These are phyloP conservation scores for Drosophila atripex DNA, from an alignment of 2,888 invertebrate species.

Conservation along the genomic window DNA sequence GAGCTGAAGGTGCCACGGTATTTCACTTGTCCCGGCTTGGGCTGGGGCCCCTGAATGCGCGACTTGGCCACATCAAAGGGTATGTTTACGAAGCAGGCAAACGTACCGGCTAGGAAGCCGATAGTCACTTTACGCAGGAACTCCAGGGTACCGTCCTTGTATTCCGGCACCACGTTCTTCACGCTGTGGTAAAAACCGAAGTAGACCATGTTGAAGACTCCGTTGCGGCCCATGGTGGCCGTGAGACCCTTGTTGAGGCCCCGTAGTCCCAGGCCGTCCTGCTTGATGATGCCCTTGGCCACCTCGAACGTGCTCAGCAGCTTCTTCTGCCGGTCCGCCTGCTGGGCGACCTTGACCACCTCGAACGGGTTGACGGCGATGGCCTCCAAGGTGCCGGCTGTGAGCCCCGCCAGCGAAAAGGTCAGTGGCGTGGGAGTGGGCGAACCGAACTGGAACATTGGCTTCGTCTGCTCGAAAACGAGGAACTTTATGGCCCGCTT, in stretches of 20 bases:
- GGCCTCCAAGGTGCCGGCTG: slow-evolving; percentile 96
- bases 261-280: slow-evolving; percentile 90
- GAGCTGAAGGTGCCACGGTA: slow-evolving; percentile 91
- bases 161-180: slow-evolving; percentile 89
- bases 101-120: slow-evolving; percentile 93
- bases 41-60: slow-evolving; percentile 96
- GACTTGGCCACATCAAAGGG: slow-evolving; percentile 98
- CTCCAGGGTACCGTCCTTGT: slow-evolving; percentile 88
- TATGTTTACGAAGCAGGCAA: slow-evolving; percentile 95
- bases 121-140: slow-evolving; percentile 91
- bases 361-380: slow-evolving; percentile 97
- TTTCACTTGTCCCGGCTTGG: slow-evolving; percentile 88
- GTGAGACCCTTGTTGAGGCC: slow-evolving; percentile 95
- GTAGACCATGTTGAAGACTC: slow-evolving; percentile 96
- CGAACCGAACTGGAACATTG: slow-evolving; percentile 91
- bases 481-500: slow-evolving; percentile 97
- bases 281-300: slow-evolving; percentile 90
- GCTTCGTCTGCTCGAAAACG: slow-evolving; percentile 96
- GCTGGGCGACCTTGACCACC: slow-evolving; percentile 96
- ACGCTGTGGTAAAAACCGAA: slow-evolving; percentile 98
- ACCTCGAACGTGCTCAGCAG: slow-evolving; percentile 91
- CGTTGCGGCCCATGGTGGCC: slow-evolving; percentile 95
- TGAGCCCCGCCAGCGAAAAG: slow-evolving; percentile 93
- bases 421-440: slow-evolving; percentile 92
- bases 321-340: slow-evolving; percentile 88